A percentile compares a stretch with the other conserved stretches of the same genome.
Evolutionary conservation across 1,140 invertebrate species (phyloP).

Genomic region (Leucophenga varia): DNA sequence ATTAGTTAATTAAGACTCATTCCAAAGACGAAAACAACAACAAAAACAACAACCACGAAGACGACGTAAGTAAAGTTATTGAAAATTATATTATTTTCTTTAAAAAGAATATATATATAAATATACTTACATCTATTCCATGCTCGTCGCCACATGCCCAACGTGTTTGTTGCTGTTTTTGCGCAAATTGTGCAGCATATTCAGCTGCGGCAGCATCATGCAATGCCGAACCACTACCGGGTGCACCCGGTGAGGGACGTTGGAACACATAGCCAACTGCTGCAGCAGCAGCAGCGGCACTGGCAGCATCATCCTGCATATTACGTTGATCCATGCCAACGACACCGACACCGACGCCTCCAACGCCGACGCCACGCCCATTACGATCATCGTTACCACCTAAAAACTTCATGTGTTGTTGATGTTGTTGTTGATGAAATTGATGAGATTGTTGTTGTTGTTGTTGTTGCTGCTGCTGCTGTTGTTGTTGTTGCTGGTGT

Average conservation of each 20-base stretch:
- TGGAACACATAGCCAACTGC: slow-evolving; percentile 52
- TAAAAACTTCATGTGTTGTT: slow-evolving; percentile 55
- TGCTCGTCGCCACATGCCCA: slow-evolving; percentile 54
- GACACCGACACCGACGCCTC: slow-evolving; percentile 24
- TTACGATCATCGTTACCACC: slow-evolving; percentile 52
- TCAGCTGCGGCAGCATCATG: slow-evolving; percentile 47
- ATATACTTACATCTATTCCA: slow-evolving; percentile 51
- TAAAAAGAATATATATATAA: neutral
- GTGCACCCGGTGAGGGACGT: slow-evolving; percentile 36
- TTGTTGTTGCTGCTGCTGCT: slow-evolving; percentile 2
- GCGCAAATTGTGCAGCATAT: slow-evolving; percentile 49
- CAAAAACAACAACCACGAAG: neutral
- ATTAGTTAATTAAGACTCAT: no score
- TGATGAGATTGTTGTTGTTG: slow-evolving; percentile 28
- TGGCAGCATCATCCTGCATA: slow-evolving; percentile 38
- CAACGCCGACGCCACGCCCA: slow-evolving; percentile 46
- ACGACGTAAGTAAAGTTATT: neutral
- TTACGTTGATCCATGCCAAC: slow-evolving; percentile 19
- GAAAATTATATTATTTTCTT: no score
- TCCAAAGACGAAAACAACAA: neutral
- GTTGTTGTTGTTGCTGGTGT: neutral
- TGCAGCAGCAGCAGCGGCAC: slow-evolving; percentile 41
- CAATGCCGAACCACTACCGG: slow-evolving; percentile 25
- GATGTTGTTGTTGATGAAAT: slow-evolving; percentile 28
- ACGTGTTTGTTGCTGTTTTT: slow-evolving; percentile 49